phyloP scores from a whole-genome alignment of 2,888 invertebrate genomes.

The Antheraea assamensis region DNA sequence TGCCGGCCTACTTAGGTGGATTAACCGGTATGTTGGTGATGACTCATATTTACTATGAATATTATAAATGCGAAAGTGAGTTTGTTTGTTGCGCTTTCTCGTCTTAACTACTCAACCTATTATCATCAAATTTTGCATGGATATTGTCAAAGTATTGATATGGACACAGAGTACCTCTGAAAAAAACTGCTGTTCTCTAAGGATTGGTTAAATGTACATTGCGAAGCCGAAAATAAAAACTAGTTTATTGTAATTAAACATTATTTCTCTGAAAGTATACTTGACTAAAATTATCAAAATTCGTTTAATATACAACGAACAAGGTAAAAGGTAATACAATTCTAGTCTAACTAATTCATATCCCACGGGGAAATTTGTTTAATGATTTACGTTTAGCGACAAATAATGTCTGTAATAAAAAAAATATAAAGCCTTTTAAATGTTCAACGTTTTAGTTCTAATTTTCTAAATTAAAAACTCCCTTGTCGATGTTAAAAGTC shows the following conservation, averaged over 20 bases:
- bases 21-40: no score
- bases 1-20: no score
- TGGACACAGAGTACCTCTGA: no score
- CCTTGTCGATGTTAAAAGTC: neutral
- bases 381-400: neutral
- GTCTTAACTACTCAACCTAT: no score
- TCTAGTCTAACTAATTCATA: neutral
- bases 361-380: neutral
- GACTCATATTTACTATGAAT: no score
- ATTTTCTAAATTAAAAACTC: neutral
- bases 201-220: no score
- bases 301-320: neutral
- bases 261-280: neutral
- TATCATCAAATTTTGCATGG: no score
- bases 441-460: neutral
- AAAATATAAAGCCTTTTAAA: neutral
- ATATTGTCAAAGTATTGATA: no score
- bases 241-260: no score
- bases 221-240: neutral
- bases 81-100: no score
- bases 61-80: no score
- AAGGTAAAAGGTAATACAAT: neutral
- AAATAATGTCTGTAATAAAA: neutral
- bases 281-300: neutral
- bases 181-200: no score